Percentiles rank a stretch among this genome's conserved stretches.
Conservation (phyloP, 2,888 invertebrate species). For the Polymixis lichenea region DNA sequence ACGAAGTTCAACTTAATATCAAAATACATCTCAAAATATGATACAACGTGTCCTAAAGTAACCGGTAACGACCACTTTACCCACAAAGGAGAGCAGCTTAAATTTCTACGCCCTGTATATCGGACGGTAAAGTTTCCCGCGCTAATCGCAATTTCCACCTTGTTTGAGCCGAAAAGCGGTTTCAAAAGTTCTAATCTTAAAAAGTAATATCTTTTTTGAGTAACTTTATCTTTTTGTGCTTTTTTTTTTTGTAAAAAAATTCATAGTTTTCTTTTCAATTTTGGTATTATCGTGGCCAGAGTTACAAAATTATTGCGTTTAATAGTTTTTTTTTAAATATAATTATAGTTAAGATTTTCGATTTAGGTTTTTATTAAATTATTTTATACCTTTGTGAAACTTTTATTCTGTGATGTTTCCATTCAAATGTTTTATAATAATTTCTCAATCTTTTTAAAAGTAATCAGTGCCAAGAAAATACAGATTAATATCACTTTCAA, state of each 20-base stretch:
- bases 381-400: background rate
- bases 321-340: background rate
- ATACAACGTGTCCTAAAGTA: conserved; percentile 69
- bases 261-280: conserved; percentile 4
- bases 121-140: conserved; percentile 49
- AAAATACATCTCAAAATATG: conserved; percentile 58
- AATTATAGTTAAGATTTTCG: background rate
- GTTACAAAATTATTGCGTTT: background rate
- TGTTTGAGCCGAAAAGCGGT: conserved; percentile 46
- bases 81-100: conserved; percentile 70
- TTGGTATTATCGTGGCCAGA: background rate
- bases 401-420: background rate
- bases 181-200: conserved; percentile 43
- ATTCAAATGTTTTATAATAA: background rate
- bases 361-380: background rate
- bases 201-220: conserved; percentile 36
- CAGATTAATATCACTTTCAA: background rate
- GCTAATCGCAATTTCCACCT: conserved; percentile 62
- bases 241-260: background rate
- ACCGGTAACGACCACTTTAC: conserved; percentile 77
- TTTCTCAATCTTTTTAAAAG: background rate
- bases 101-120: conserved; percentile 65
- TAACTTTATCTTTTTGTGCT: background rate
- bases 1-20: conserved; percentile 51
- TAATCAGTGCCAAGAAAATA: background rate